These are phyloP conservation scores for Meloidogyne exigua DNA, from an alignment of 1,140 invertebrate species.

Conservation along the genomic window DNA sequence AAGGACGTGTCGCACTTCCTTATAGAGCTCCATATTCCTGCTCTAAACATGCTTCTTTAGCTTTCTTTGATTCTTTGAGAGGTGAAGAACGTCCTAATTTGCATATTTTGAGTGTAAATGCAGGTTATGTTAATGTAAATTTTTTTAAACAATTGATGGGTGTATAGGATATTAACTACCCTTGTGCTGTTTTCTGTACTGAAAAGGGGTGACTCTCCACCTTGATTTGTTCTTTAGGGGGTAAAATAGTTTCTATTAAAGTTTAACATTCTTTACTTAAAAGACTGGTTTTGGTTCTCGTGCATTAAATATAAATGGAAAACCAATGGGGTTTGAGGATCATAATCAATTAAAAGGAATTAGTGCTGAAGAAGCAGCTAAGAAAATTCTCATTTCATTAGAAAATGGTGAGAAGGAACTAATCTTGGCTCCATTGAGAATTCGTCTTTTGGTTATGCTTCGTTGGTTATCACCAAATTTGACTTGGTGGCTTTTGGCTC, in stretches of 20 bases:
- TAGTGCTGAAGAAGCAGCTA: conserved; percentile 39
- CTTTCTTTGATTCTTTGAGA: conserved; percentile 45
- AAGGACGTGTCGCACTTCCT: conserved; percentile 85
- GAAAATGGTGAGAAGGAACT: conserved; percentile 39
- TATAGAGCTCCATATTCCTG: conserved; percentile 74
- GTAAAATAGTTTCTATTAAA: too few species aligned
- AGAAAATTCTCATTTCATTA: conserved; percentile 33
- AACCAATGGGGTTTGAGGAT: conserved; percentile 51
- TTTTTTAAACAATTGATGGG: background rate
- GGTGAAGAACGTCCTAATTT: conserved; percentile 63
- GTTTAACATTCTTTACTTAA: too few species aligned
- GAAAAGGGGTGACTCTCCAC: too few species aligned
- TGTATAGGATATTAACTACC: background rate
- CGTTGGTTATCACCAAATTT: conserved; percentile 42
- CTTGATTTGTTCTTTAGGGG: background rate
- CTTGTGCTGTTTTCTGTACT: too few species aligned
- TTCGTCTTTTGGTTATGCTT: conserved; percentile 34
- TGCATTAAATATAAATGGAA: conserved; percentile 47
- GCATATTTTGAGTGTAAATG: conserved; percentile 55
- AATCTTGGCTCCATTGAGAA: conserved; percentile 36
- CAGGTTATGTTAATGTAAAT: conserved; percentile 55
- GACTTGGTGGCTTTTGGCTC: conserved; percentile 44
- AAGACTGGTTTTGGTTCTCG: conserved; percentile 54
- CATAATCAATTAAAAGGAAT: conserved; percentile 51
- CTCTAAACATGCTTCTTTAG: conserved; percentile 80